These are phyloP conservation scores for Pissodes strobi DNA, from an alignment of 1,140 invertebrate genomes.

Conservation along the genomic window DNA sequence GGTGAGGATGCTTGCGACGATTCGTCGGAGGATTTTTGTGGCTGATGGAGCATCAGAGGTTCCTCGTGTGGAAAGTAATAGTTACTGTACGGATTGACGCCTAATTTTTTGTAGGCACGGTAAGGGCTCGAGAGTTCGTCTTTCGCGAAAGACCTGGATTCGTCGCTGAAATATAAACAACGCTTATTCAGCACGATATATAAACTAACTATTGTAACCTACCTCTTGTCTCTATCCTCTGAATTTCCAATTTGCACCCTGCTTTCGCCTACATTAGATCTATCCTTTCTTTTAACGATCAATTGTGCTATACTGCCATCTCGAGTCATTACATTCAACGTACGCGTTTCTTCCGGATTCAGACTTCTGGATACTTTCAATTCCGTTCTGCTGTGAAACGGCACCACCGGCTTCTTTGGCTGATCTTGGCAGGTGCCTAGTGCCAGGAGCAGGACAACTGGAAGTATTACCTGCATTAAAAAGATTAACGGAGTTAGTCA, in stretches of 20 bases:
- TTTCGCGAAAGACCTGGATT: not conserved
- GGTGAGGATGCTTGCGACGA: not conserved
- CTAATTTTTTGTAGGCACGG: slow-evolving; percentile 13
- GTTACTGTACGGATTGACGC: slow-evolving; percentile 18
- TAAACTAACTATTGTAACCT: not conserved
- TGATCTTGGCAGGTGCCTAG: not conserved
- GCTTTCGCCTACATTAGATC: slow-evolving; percentile 32
- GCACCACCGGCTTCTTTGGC: slow-evolving; percentile 7
- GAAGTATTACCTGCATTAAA: slow-evolving; percentile 1
- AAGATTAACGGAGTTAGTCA: too few species aligned
- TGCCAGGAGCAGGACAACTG: not conserved
- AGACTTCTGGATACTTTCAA: slow-evolving; percentile 77
- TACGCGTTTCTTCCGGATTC: slow-evolving; percentile 73
- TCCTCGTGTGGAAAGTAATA: slow-evolving; percentile 12
- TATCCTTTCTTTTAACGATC: slow-evolving; percentile 74
- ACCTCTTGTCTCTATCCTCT: too few species aligned
- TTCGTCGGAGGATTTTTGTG: too few species aligned
- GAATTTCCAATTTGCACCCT: slow-evolving; percentile 7
- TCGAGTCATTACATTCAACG: slow-evolving; percentile 73
- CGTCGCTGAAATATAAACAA: slow-evolving; percentile 11
- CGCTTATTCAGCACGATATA: not conserved
- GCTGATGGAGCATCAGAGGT: too few species aligned
- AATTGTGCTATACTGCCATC: slow-evolving; percentile 75
- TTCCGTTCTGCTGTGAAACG: slow-evolving; percentile 65
- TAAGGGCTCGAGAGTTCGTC: not conserved